Base-by-base conservation (phyloP, 2,888 invertebrate species). In the Heteropelma amictum region DNA sequence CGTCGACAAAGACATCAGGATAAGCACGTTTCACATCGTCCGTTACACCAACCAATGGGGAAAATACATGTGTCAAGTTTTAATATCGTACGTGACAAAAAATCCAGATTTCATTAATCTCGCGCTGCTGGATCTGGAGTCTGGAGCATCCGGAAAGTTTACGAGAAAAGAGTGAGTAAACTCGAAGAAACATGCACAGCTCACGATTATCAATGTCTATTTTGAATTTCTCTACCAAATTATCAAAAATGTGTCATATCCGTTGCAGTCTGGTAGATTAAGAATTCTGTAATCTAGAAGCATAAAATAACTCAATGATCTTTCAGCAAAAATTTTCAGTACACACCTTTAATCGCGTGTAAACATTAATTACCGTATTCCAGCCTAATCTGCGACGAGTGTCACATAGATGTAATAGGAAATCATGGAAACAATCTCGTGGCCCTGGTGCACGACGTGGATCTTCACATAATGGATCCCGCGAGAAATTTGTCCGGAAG, bases 351-450 rank as follows among this genome's bases (percentile, higher is more conserved):
- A n/a, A n/a, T n/a, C n/a, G n/a, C n/a, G n/a, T n/a, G n/a, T 49
- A 53, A 49, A 54, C 33, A 33, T 23, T n/a, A 21, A n/a, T 28
- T n/a, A 64, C 14, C 8, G 28, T 51, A 10, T 82, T 83, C 58
- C 58, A 84, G 83, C 10, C 69, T 77, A 42, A 28, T 75, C 4
- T 73, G 67, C 10, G 77, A 72, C 45, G 82, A 86, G 17, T 89
- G 88, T 82, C 83, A 81, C 60, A 69, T 88, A n/a, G 89, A 88
- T 58, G 79, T 87, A 70, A 81, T 88, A 76, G 88, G 87, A 54
- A 88, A 88, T 79, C 26, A 83, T 74, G 88, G 85, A 4, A 82
- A 86, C 1, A 88, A 88, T 78, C 79, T 88, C n/a, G 80, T 89
- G 78, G 87, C 82, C 1, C 6, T 89, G 23, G 84, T 80, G 23